Evolutionary conservation across 2,113 vertebrate genomes (phyloP).

Genomic region (Xiphophorus hellerii): DNA sequence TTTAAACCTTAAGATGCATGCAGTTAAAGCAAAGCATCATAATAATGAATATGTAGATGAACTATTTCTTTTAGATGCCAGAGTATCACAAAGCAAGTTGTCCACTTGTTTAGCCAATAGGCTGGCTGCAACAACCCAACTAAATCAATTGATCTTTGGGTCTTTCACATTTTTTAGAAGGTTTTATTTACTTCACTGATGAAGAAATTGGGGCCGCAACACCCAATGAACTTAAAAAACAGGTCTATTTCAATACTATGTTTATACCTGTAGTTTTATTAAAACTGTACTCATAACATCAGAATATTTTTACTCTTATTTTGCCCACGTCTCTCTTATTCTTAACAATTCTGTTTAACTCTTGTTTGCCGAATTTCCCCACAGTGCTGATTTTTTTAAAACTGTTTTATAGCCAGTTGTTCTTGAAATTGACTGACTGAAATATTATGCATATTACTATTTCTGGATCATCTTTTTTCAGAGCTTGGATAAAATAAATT

Average conservation of each 20-base stretch:
- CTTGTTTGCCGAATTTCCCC: too few relatives aligned
- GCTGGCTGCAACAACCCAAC: background rate
- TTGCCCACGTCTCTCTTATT: too few relatives aligned
- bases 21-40: background rate
- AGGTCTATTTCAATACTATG: too few relatives aligned
- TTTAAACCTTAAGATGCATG: conserved; percentile 1
- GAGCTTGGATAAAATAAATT: background rate
- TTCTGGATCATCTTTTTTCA: background rate
- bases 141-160: background rate
- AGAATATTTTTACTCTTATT: too few relatives aligned
- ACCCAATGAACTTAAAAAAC: background rate
- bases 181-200: background rate
- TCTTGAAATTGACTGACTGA: too few relatives aligned
- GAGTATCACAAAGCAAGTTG: background rate
- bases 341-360: too few relatives aligned
- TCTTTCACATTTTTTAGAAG: background rate
- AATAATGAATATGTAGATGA: background rate
- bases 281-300: too few relatives aligned
- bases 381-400: too few relatives aligned
- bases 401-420: too few relatives aligned
- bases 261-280: too few relatives aligned
- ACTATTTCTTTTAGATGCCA: background rate
- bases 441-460: background rate
- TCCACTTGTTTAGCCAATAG: background rate
- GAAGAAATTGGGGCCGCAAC: background rate